Evolutionary conservation across 2,113 vertebrate species (phyloP), one percentile per base, ranked within the genome.

Genomic region (Glaucomys volans): DNA sequence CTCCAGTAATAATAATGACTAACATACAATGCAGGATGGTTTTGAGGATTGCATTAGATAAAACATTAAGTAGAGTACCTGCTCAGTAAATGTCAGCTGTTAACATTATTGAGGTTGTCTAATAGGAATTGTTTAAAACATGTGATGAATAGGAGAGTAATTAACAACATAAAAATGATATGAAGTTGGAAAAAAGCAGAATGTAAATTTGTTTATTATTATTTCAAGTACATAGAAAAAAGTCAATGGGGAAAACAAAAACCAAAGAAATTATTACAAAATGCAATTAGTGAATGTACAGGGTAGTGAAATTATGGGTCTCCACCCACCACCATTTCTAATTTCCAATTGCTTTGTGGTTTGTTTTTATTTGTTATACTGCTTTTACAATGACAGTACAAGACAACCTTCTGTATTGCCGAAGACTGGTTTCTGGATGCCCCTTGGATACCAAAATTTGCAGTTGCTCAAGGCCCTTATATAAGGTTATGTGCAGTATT

Each of bases 301-400:
- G 3, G 28, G 24, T 77, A 82, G 11, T 86, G 28, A 92, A 93
- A 87, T 59, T 77, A 54, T 87, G 32, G 71, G 6, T 28, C 44
- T 59, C 82, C 67, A 44, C 37, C 9, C 9, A 4, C 30, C 35
- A 0, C n/a, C n/a, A 67, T 76, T 11, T 77, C 32, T 94, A 64
- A 75, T 89, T 89, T 85, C 9, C 2, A 85, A 0, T 69, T 91
- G 13, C 80, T 88, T 67, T 79, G 17, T 54, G 35, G 54, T 69
- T 91, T 74, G 8, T 91, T 87, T 91, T 17, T 82, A 76, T 90
- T 50, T 72, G n/a, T 40, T 90, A 87, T 64, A 76, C 59, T 87
- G 59, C 59, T 87, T 87, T 77, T 92, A 54, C 62, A 52, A 88
- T 74, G 62, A 89, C 79, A 82, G 6, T 69, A 30, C 37, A 26